Percentiles rank a stretch among this genome's conserved stretches.
These are phyloP conservation scores for Diadophis punctatus DNA, from an alignment of 2,113 vertebrate species.

Conservation along the genomic window DNA sequence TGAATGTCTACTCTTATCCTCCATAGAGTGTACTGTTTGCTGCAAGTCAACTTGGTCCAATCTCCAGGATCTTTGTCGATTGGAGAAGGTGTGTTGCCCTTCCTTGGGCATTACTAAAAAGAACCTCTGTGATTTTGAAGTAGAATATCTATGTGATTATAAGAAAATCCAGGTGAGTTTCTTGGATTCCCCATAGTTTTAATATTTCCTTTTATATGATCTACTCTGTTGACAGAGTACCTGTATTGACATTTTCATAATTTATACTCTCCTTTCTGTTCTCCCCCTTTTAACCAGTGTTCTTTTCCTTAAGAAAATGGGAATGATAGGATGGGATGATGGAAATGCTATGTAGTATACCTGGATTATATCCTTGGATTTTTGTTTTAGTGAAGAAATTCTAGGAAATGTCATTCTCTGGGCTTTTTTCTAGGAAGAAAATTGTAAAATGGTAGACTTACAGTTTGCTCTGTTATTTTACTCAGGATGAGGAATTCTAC, in stretches of 20 bases:
- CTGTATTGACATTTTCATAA: background rate
- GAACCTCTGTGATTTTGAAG: slow-evolving; percentile 80
- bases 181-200: background rate
- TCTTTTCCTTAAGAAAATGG: background rate
- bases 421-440: background rate
- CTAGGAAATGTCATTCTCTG: background rate
- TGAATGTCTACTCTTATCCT: background rate
- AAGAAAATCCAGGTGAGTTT: slow-evolving; percentile 70
- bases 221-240: background rate
- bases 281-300: background rate
- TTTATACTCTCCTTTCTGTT: background rate
- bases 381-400: background rate
- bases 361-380: background rate
- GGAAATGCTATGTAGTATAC: background rate
- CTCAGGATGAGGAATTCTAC: slow-evolving; percentile 80
- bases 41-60: slow-evolving; percentile 75
- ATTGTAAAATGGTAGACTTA: background rate
- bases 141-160: slow-evolving; percentile 87
- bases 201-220: background rate
- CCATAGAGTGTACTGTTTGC: slow-evolving; percentile 71
- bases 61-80: slow-evolving; percentile 75
- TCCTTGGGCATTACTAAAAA: slow-evolving; percentile 71
- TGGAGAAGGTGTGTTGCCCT: slow-evolving; percentile 70
- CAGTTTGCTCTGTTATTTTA: background rate
- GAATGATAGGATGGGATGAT: background rate